phyloP scores from a whole-genome alignment of 2,113 vertebrate genomes.

The Macroglossus sobrinus region DNA sequence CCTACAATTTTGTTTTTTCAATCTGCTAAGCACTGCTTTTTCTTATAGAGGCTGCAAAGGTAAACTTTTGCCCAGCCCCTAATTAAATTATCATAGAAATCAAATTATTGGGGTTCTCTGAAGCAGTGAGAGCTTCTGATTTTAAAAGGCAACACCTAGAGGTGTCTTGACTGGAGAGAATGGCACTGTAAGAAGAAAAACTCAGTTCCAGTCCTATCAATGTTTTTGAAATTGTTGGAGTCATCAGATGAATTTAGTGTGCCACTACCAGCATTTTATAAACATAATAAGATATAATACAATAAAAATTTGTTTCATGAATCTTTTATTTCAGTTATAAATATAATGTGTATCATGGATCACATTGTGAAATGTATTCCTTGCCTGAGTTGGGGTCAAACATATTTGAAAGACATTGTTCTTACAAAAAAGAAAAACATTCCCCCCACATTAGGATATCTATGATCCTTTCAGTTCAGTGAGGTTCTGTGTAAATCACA shows the following conservation, averaged over 20 bases:
- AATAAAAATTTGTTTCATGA: background rate
- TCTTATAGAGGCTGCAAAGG: background rate
- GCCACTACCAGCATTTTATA: background rate
- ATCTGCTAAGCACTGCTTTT: background rate
- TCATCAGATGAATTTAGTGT: background rate
- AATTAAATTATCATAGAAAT: background rate
- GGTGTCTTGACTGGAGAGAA: background rate
- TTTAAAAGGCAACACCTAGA: background rate
- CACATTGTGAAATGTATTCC: background rate
- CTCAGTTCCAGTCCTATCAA: background rate
- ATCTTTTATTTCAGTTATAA: background rate
- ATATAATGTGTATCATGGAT: background rate
- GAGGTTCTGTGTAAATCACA: background rate
- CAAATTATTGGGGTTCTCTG: background rate
- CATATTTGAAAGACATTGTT: background rate
- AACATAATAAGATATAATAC: background rate
- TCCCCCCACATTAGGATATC: background rate
- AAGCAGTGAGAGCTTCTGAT: background rate
- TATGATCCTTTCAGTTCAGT: background rate
- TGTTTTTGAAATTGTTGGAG: background rate
- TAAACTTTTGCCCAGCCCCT: background rate
- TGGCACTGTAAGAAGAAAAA: background rate
- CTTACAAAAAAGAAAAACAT: background rate
- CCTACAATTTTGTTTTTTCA: background rate
- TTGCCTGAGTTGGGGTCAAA: background rate